Conservation (phyloP, 2,797 vertebrate species). For the Sebastes ruberrimus region DNA sequence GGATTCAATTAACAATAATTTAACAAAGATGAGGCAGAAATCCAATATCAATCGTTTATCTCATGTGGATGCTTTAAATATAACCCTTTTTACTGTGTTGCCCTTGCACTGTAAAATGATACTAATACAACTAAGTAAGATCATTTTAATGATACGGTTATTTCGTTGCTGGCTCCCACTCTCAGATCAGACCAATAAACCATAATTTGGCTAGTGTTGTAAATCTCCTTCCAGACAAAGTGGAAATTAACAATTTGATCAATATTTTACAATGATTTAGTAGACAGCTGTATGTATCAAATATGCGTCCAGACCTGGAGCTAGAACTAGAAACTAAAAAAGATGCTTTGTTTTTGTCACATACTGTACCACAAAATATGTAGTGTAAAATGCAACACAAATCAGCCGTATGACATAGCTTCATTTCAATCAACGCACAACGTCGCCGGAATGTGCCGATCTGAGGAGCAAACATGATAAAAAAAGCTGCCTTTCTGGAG, state of each 20-base stretch:
- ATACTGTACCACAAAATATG: not conserved
- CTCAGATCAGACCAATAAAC: not conserved
- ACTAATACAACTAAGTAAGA: not conserved
- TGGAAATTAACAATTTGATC: not conserved
- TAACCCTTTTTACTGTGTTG: not conserved
- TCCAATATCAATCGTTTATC: not conserved
- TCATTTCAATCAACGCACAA: not conserved
- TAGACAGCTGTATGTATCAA: not conserved
- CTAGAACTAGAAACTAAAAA: not conserved
- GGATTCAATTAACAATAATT: conserved; percentile 2
- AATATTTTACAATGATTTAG: not conserved
- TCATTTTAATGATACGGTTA: not conserved
- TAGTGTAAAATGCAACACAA: not conserved
- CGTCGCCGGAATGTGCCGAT: not conserved
- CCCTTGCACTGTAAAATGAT: not conserved
- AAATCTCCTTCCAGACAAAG: not conserved
- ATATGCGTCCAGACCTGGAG: not conserved
- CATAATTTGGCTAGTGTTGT: not conserved
- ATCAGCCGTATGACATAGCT: not conserved
- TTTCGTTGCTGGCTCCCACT: not conserved
- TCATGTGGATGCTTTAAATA: not conserved
- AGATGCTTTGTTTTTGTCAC: not conserved
- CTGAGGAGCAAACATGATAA: not conserved
- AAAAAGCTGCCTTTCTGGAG: not conserved
- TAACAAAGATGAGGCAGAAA: not conserved